These are phyloP conservation scores for Coelopa pilipes DNA, from an alignment of 2,888 invertebrate genomes.

Conservation along the genomic window DNA sequence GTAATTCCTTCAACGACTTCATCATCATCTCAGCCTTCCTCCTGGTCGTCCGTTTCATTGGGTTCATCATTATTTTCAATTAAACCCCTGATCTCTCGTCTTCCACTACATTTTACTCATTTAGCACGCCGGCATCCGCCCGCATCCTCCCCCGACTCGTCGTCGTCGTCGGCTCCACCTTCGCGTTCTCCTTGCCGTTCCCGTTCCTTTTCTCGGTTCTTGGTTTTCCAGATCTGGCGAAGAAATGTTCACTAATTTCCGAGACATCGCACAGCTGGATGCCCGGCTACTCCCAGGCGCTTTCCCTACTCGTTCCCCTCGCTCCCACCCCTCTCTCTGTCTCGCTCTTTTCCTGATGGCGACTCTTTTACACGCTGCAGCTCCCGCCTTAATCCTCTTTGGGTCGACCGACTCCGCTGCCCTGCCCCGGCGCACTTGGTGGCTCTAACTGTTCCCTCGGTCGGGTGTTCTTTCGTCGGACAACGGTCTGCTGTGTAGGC, in stretches of 20 bases:
- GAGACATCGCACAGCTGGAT: conserved; percentile 26
- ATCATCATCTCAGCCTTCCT: no score
- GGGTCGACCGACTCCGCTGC: no score
- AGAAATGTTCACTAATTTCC: conserved; percentile 26
- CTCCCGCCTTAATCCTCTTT: no score
- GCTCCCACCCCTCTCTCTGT: background rate
- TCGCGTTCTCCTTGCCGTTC: no score
- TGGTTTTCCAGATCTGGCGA: background rate
- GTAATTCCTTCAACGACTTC: no score
- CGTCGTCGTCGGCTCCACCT: no score
- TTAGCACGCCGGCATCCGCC: background rate
- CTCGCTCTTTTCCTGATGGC: background rate
- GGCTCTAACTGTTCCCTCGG: no score
- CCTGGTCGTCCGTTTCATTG: conserved; percentile 18
- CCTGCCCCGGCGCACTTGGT: no score
- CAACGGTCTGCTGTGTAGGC: no score
- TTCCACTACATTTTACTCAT: background rate
- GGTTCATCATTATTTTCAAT: conserved; percentile 41
- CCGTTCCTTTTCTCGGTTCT: no score
- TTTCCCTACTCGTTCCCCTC: background rate
- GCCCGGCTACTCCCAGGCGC: background rate
- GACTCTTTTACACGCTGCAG: no score
- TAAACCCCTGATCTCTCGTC: conserved; percentile 35
- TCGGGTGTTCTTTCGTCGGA: no score
- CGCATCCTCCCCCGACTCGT: background rate